Evolutionary conservation across 2,888 invertebrate genomes (phyloP), one percentile per base, ranked within the genome.

Genomic region (Iselma pallidipennis): DNA sequence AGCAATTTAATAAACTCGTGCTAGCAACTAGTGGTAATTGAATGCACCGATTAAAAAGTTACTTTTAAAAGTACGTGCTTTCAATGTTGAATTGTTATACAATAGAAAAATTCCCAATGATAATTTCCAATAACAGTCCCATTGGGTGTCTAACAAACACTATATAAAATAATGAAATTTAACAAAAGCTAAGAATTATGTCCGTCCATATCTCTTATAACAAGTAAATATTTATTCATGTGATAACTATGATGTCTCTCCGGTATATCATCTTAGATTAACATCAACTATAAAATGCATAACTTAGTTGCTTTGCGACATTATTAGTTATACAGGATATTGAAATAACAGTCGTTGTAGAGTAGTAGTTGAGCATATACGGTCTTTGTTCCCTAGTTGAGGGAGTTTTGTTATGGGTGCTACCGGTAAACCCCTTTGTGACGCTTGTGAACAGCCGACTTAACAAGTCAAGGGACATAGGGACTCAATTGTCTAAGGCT

Each of bases 381-480:
- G 53, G 23, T 21, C 52, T 26, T 29, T 25, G n/a, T 29, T 26
- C 33, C 42, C 21, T 19, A 33, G 59, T 50, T 45, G 48, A 55
- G 42, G 19, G 52, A 29, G 19, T 54, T 55, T 37, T 14, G 9
- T 21, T 42, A 53, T 50, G 57, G 45, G 52, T 14, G 45, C 33
- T 59, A 58, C 57, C 49, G 65, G 57, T 57, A 61, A 54, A 57
- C 49, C 60, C 64, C 63, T 53, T 57, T 54, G 37, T 57, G 54
- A 55, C 51, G 55, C 52, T 61, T 52, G n/a, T 52, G 65, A 63
- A 67, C 66, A 65, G 69, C 64, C 69, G 72, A 71, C 72, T 74
- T 74, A 76, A 76, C 74, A 73, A 75, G 74, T 70, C 71, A 55
- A 65, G 75, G 74, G 74, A 74, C 69, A 64, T 66, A 52, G 76